These are phyloP conservation scores for Patiria miniata DNA, from an alignment of 35 echinoderm and acorn worm genomes.

Conservation along the genomic window DNA sequence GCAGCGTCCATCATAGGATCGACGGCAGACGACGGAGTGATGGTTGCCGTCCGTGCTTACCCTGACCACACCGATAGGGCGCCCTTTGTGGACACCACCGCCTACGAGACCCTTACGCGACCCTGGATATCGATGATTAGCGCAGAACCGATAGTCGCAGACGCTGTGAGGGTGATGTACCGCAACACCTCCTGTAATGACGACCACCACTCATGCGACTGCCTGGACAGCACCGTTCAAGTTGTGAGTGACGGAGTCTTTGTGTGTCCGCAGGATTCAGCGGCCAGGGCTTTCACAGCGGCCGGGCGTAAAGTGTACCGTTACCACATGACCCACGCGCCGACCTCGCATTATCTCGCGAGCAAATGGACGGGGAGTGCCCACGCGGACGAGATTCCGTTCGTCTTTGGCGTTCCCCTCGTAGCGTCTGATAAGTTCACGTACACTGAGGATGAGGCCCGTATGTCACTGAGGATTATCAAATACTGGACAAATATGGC, in stretches of 20 bases:
- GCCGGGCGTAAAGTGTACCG: slow-evolving; percentile 11
- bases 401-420: slow-evolving; percentile 12
- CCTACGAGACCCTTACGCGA: background rate
- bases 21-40: too few relatives aligned
- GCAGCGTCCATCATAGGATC: too few relatives aligned
- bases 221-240: background rate
- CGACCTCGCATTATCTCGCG: background rate
- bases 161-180: background rate
- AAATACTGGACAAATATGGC: slow-evolving; percentile 23
- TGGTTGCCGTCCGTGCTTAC: background rate
- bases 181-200: background rate
- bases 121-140: background rate
- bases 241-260: background rate
- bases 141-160: background rate
- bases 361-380: background rate
- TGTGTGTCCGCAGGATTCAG: background rate
- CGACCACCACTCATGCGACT: background rate
- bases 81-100: background rate
- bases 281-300: background rate
- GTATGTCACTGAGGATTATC: slow-evolving; percentile 28
- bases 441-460: background rate
- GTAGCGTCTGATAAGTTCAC: background rate
- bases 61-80: background rate
- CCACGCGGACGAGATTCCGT: slow-evolving; percentile 24
- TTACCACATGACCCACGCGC: background rate